phyloP scores from a whole-genome alignment of 2,797 vertebrate species.

The Lindbergichthys nudifrons region DNA sequence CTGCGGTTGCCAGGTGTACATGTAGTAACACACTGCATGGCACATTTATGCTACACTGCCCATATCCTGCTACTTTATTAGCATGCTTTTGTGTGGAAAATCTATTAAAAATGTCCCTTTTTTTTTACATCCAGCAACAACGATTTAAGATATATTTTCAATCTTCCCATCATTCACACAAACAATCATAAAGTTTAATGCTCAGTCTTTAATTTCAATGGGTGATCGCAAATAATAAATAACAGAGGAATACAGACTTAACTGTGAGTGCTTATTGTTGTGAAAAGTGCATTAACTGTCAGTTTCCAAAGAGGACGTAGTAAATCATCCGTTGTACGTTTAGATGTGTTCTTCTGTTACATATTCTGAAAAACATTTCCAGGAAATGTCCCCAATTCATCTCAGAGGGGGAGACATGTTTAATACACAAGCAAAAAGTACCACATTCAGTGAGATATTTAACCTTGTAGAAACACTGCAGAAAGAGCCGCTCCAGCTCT shows the following conservation, averaged over 20 bases:
- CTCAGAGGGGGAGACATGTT: conserved; percentile 22
- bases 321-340: conserved; percentile 40
- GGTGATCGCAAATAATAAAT: conserved; percentile 66
- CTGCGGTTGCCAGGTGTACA: conserved; percentile 60
- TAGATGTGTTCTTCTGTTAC: conserved; percentile 21
- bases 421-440: conserved; percentile 15
- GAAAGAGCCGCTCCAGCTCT: conserved; percentile 61
- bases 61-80: conserved; percentile 51
- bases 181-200: conserved; percentile 71
- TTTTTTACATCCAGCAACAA: conserved; percentile 20
- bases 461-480: conserved; percentile 66
- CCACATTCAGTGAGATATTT: conserved; percentile 58
- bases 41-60: conserved; percentile 39
- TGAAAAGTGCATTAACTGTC: conserved; percentile 61
- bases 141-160: conserved; percentile 58
- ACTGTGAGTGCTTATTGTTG: conserved; percentile 36
- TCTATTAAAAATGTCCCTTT: not conserved
- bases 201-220: conserved; percentile 64
- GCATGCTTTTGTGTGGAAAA: conserved; percentile 35
- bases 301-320: conserved; percentile 28
- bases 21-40: conserved; percentile 44
- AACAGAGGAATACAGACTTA: conserved; percentile 62
- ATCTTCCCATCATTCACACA: conserved; percentile 68
- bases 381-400: conserved; percentile 33
- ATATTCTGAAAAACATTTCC: conserved; percentile 37